Conservation (phyloP, 2,797 vertebrate genomes). For the Apogon talboti region DNA sequence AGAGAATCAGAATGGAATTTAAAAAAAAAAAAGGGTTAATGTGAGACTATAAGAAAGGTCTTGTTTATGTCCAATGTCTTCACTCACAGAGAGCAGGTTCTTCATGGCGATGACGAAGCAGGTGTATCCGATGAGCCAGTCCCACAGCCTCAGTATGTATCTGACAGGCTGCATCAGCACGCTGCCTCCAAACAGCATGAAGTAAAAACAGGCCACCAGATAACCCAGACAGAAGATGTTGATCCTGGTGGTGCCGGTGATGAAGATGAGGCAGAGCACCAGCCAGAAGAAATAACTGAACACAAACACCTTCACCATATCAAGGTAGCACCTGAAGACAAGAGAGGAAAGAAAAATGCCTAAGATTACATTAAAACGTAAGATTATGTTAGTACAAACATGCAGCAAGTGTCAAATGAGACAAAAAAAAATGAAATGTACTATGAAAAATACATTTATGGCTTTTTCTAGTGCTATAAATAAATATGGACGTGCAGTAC, state of each 20-base stretch:
- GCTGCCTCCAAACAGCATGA: slow-evolving; percentile 83
- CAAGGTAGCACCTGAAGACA: slow-evolving; percentile 80
- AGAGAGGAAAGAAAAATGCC: neutral
- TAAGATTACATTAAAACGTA: too few relatives aligned
- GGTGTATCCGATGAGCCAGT: slow-evolving; percentile 83
- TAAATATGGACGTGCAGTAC: too few relatives aligned
- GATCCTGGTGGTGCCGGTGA: slow-evolving; percentile 83
- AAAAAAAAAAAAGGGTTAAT: neutral
- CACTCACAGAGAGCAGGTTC: slow-evolving; percentile 82
- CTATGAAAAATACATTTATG: too few relatives aligned
- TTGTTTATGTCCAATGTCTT: too few relatives aligned
- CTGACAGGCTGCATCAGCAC: slow-evolving; percentile 83
- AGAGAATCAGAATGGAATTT: too few relatives aligned
- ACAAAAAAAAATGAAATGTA: too few relatives aligned
- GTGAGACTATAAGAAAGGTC: neutral
- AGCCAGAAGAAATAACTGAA: slow-evolving; percentile 88
- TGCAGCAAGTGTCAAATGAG: too few relatives aligned
- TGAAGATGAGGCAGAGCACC: slow-evolving; percentile 87
- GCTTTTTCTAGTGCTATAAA: too few relatives aligned
- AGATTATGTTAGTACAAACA: too few relatives aligned
- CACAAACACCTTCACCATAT: slow-evolving; percentile 84
- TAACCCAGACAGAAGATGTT: slow-evolving; percentile 85
- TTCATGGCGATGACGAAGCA: slow-evolving; percentile 83
- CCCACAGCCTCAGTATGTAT: slow-evolving; percentile 80
- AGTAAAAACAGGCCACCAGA: slow-evolving; percentile 86